These are phyloP conservation scores for Pachyramphus minor DNA, from an alignment of 2,113 vertebrate genomes.

Conservation along the genomic window DNA sequence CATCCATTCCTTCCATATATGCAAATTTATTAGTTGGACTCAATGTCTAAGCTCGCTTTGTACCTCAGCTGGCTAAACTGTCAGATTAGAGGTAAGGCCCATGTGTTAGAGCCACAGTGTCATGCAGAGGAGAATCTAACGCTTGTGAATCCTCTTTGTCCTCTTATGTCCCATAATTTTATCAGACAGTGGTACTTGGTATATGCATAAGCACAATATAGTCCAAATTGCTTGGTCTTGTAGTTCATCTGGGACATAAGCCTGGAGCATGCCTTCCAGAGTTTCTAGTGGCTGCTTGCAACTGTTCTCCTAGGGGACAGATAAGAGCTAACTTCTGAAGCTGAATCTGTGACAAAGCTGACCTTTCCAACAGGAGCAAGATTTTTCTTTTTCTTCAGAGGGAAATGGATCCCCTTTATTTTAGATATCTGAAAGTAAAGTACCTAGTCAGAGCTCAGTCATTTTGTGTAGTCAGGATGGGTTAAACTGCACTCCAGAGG, in stretches of 20 bases:
- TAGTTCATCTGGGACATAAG: background rate
- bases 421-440: background rate
- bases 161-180: background rate
- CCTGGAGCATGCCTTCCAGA: background rate
- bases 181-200: background rate
- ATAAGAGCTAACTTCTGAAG: background rate
- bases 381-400: background rate
- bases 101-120: background rate
- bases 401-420: background rate
- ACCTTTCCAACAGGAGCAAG: background rate
- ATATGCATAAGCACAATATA: background rate
- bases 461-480: background rate
- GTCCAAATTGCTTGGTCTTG: background rate
- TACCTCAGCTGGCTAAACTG: background rate
- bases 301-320: background rate
- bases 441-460: background rate
- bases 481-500: background rate
- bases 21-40: background rate
- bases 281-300: background rate
- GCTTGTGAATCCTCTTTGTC: background rate
- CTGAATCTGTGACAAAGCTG: background rate
- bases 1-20: background rate
- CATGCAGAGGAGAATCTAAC: background rate
- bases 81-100: background rate
- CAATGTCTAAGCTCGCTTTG: background rate